Base-by-base conservation (phyloP, 2,797 vertebrate species). In the Anniella stebbinsi region DNA sequence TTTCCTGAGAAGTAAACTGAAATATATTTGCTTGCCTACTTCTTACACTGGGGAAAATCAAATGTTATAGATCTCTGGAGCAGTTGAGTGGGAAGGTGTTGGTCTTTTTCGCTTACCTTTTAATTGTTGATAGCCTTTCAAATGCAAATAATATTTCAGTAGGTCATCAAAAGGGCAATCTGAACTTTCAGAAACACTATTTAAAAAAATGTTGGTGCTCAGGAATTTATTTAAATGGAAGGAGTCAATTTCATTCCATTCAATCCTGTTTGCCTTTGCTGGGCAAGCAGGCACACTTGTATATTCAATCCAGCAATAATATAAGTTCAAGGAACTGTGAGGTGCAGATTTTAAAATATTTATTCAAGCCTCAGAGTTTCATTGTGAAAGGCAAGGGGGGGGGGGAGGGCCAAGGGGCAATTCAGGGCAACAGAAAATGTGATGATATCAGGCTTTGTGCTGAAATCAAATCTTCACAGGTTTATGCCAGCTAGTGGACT, bases 121-220 rank as follows among this genome's bases (percentile, higher is more conserved):
- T 92, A 93, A 91, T 90, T 94, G 93, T 94, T 94, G 88, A 95
- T 95, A 95, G 92, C 96, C 97, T 98, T 98, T 98, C 97, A 97
- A 97, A 96, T 95, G 95, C 96, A 95, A 93, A 93, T 94, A 95
- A 92, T 82, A 76, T 70, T 54, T 67, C 13, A 41, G 80, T 92
- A 92, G 63, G 87, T 92, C 90, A 89, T 72, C 36, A 80, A 89
- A 92, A 95, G 73, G 82, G 80, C 63, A 93, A 63, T 41, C 57
- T 89, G 91, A 72, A 17, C 92, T 94, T 95, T 94, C 88, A 93
- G 88, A 94, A 57, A 87, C 90, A 88, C 89, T 93, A 83, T 88
- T 30, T 45, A 66, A 60, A 45, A 77, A 77, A 87, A 91, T 66
- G 36, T 78, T 84, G 88, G 87, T 84, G 92, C 80, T 89, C 87